A percentile compares a stretch with the other conserved stretches of the same genome.
These are phyloP conservation scores for Mirounga angustirostris DNA, from an alignment of 2,113 vertebrate genomes.

Conservation along the genomic window DNA sequence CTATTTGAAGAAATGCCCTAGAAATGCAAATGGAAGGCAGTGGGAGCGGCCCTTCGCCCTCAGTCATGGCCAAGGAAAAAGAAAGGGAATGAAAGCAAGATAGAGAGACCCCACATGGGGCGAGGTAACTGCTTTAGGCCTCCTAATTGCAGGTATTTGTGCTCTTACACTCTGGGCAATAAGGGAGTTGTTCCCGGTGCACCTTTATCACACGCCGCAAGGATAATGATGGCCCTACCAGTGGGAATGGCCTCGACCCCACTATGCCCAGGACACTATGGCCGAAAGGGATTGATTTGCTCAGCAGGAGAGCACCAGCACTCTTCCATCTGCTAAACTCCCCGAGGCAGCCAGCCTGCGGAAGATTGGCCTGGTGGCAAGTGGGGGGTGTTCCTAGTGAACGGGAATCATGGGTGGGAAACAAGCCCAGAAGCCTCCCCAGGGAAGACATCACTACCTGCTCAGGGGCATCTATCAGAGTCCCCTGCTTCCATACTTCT, in stretches of 20 bases:
- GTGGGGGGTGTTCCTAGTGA: neutral
- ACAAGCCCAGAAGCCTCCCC: neutral
- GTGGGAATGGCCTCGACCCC: neutral
- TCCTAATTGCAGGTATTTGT: slow-evolving; percentile 49
- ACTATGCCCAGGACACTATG: neutral
- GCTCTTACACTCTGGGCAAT: neutral
- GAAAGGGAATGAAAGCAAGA: neutral
- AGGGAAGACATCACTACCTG: neutral
- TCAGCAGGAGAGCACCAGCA: slow-evolving; percentile 37
- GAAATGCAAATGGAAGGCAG: neutral
- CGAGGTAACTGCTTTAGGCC: neutral
- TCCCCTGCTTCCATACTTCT: neutral
- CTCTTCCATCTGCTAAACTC: neutral
- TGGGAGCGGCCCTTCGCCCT: neutral
- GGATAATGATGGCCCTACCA: slow-evolving; percentile 23
- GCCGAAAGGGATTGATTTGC: slow-evolving; percentile 49
- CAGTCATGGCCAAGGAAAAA: neutral
- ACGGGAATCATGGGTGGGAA: neutral
- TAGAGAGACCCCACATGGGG: neutral
- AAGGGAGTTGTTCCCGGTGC: neutral
- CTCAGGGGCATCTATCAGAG: neutral
- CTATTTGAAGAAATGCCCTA: neutral
- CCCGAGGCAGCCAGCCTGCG: neutral
- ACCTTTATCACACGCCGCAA: slow-evolving; percentile 22
- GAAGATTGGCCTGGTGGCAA: neutral